Percentiles rank a stretch among this genome's conserved stretches.
Evolutionary conservation across 1,140 invertebrate genomes (phyloP).

Genomic region (Apocrypta bakeri): DNA sequence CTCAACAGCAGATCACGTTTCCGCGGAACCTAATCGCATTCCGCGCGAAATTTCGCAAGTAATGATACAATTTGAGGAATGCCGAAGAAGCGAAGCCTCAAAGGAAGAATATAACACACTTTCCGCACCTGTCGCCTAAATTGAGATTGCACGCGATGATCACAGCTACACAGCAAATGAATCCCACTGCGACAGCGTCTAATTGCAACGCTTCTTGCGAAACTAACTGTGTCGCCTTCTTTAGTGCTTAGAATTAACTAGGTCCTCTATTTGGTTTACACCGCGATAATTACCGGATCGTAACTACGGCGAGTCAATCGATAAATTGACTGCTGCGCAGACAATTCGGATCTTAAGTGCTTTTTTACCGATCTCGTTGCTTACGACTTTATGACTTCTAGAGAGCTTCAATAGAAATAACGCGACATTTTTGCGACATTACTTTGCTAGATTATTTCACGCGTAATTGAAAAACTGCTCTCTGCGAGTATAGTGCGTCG

Average conservation of each 20-base stretch:
- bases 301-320: conserved; percentile 38
- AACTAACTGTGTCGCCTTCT: not conserved
- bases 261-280: not conserved
- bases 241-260: conserved; percentile 28
- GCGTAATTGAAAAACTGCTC: conserved; percentile 20
- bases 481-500: not conserved
- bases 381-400: conserved; percentile 4
- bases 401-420: not conserved
- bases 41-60: not conserved
- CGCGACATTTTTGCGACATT: not conserved
- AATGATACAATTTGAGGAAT: conserved; percentile 22
- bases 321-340: conserved; percentile 11
- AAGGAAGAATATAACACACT: conserved; percentile 25
- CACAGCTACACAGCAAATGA: not conserved
- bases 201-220: conserved; percentile 27
- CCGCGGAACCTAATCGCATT: not conserved
- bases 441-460: not conserved
- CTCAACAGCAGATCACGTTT: not conserved
- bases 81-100: not conserved
- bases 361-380: too few species aligned
- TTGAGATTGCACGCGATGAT: conserved; percentile 29
- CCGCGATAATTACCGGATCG: conserved; percentile 8
- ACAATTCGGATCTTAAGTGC: conserved; percentile 7
- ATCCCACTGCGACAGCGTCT: not conserved
- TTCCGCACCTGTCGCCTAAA: conserved; percentile 35